These are phyloP conservation scores for Rhynchopsitta pachyrhyncha DNA, from an alignment of 2,113 vertebrate genomes.

Conservation along the genomic window DNA sequence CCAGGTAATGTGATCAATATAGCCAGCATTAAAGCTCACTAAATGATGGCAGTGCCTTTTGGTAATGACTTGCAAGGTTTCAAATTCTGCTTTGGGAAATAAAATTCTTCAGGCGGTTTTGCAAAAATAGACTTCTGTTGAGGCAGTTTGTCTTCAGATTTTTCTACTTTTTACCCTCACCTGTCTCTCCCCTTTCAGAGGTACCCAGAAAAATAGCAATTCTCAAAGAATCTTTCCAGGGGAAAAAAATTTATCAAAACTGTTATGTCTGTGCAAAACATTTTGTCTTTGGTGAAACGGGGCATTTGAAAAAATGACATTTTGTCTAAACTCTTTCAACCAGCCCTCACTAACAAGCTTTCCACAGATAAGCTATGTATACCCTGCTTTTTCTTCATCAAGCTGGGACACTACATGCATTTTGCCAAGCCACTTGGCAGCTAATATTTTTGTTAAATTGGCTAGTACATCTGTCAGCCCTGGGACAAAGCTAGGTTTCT, in stretches of 20 bases:
- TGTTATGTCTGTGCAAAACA: background rate
- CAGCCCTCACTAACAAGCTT: constrained; percentile 18
- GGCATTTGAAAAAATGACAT: background rate
- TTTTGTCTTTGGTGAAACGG: background rate
- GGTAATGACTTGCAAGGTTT: background rate
- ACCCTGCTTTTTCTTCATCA: constrained; percentile 16
- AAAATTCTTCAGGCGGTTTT: background rate
- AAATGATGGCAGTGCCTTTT: background rate
- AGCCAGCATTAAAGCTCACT: background rate
- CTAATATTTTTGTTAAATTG: constrained; percentile 62
- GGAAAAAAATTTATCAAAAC: background rate
- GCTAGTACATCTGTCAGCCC: constrained; percentile 57
- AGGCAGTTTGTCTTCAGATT: background rate
- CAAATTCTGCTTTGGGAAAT: background rate
- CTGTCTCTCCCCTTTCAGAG: background rate
- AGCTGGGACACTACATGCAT: background rate
- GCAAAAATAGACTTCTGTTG: background rate
- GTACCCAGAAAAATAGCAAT: background rate
- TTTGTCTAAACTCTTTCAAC: background rate
- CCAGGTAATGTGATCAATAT: background rate
- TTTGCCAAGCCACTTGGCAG: constrained; percentile 50
- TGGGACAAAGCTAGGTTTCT: constrained; percentile 51
- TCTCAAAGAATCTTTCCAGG: background rate
- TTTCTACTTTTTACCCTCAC: background rate
- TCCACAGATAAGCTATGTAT: background rate